phyloP scores from a whole-genome alignment of 2,113 vertebrate species.

The Pseudolaguvia tuberculata region DNA sequence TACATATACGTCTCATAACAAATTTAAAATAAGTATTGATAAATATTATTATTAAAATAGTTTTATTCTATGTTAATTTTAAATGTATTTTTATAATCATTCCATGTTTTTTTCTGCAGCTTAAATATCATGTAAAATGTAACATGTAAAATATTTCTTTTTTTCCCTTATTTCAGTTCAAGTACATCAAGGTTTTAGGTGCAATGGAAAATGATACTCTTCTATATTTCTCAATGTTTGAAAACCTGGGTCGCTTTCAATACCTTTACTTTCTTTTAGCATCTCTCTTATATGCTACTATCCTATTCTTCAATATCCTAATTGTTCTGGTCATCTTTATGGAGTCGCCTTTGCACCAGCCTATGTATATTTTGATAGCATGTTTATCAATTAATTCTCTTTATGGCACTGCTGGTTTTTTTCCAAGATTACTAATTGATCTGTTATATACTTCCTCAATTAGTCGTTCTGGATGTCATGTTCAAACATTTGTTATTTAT shows the following conservation, averaged over 20 bases:
- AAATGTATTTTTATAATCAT: background rate
- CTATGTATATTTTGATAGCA: constrained; percentile 69
- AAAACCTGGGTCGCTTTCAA: constrained; percentile 31
- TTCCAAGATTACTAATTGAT: constrained; percentile 61
- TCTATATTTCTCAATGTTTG: constrained; percentile 39
- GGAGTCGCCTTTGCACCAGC: constrained; percentile 50
- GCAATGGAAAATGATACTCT: constrained; percentile 32
- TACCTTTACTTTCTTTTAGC: constrained; percentile 29
- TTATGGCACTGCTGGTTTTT: constrained; percentile 66
- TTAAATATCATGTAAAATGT: background rate
- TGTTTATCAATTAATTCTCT: constrained; percentile 65
- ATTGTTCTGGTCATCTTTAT: constrained; percentile 29
- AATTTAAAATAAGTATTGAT: background rate
- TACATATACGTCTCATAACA: background rate
- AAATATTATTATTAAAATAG: too few species aligned
- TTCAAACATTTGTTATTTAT: constrained; percentile 66
- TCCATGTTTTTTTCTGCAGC: background rate
- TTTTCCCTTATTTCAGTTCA: constrained; percentile 6
- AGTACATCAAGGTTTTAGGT: background rate
- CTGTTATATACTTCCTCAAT: constrained; percentile 60
- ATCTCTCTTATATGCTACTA: constrained; percentile 30
- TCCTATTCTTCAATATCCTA: constrained; percentile 31
- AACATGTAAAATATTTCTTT: background rate
- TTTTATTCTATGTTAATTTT: background rate
- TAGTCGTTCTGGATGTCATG: constrained; percentile 54